Evolutionary conservation across 2,888 invertebrate species (phyloP), one percentile per base, ranked within the genome.

Genomic region (Oligia fasciuncula): DNA sequence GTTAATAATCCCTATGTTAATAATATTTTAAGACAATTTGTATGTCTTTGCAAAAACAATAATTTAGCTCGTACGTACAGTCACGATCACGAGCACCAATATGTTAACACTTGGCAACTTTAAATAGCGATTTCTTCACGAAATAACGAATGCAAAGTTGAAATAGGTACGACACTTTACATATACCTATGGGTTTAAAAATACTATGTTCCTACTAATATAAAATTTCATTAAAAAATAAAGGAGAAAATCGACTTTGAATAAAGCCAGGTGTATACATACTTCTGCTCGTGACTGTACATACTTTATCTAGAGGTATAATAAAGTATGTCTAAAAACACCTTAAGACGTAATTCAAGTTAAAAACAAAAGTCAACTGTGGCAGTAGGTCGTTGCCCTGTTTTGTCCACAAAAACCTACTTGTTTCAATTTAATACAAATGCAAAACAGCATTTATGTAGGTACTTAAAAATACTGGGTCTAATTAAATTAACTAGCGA

Each of bases 321-420:
- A 62, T 62, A 23, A 23, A 57, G 23, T 62, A 60, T 60, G 6
- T 62, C 6, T 51, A 73, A 49, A 46, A 43, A 73, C 51, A 51
- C 51, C 43, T 9, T 71, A 71, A 6, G 40, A 19, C 19, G 71
- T 71, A 57, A 71, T 43, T n/a, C n/a, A 54, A 71, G 17, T 57
- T 17, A n/a, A 76, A 74, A 57, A 17, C 8, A 23, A 62, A 66
- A 46, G 13, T 62, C 11, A 19, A 51, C 11, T 23, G 14, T 29
- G 40, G 11, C 54, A 57, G 13, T 68, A 49, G 60, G 49, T 40
- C 19, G 54, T 70, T 70, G 49, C 23, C n/a, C 40, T 40, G 29
- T 51, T 29, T 51, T 49, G 23, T 57, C 40, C 35, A 67, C 70
- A 77, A 83, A 60, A 78, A 60, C 60, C 51, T 40, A 69, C 9